Percentiles rank a stretch among this genome's conserved stretches.
These are phyloP conservation scores for Tanypteryx hageni DNA, from an alignment of 2,888 invertebrate genomes.

Conservation along the genomic window DNA sequence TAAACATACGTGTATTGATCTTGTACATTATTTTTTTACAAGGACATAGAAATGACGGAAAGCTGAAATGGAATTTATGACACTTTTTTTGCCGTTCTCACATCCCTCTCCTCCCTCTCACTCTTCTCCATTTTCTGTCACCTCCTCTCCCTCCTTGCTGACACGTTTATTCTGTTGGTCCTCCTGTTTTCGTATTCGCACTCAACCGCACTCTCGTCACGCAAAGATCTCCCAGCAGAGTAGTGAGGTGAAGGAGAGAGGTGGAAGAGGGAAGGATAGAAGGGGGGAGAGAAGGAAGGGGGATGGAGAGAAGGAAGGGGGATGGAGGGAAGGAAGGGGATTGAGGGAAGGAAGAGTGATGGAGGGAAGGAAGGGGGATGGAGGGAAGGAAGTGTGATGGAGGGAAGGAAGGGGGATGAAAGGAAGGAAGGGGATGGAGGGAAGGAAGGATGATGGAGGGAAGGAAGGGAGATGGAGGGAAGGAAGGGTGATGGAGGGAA, in stretches of 20 bases:
- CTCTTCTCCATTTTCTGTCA: background rate
- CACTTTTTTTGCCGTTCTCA: too few relatives aligned
- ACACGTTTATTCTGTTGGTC: background rate
- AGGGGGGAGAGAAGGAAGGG: too few relatives aligned
- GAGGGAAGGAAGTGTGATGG: too few relatives aligned
- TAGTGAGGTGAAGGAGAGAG: background rate
- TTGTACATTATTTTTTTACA: too few relatives aligned
- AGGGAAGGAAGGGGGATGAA: background rate
- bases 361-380: too few relatives aligned
- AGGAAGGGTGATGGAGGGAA: too few relatives aligned
- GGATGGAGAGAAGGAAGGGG: too few relatives aligned
- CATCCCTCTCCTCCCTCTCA: background rate
- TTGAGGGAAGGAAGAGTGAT: too few relatives aligned
- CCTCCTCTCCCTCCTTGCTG: background rate
- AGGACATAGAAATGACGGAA: too few relatives aligned
- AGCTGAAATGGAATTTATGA: too few relatives aligned
- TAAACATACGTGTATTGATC: too few relatives aligned
- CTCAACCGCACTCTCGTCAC: background rate
- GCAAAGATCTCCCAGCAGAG: background rate
- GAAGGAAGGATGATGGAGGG: slow-evolving; percentile 25
- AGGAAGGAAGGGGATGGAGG: slow-evolving; percentile 12
- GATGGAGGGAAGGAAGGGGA: background rate
- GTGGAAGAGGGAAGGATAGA: background rate
- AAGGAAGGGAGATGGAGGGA: too few relatives aligned
- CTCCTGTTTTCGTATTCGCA: background rate